These are phyloP conservation scores for Myopa tessellatipennis DNA, from an alignment of 2,888 invertebrate species.

Conservation along the genomic window DNA sequence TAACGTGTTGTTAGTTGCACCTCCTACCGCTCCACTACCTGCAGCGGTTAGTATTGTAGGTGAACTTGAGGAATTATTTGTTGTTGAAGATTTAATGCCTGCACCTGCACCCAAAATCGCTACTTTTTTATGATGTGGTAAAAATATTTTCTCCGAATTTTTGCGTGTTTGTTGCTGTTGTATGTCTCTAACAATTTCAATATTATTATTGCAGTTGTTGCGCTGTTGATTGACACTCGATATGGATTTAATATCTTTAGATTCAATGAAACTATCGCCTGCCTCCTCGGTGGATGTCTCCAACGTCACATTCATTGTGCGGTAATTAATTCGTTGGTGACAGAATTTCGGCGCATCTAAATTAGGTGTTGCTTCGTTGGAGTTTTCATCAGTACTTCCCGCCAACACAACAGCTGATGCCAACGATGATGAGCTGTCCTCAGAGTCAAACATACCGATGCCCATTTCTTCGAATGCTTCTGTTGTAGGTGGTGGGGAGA, in stretches of 20 bases:
- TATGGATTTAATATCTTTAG: constrained; percentile 49
- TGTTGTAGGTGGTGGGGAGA: constrained; percentile 43
- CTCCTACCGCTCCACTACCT: neutral
- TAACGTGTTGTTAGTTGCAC: constrained; percentile 30
- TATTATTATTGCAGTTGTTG: constrained; percentile 45
- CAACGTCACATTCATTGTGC: constrained; percentile 52
- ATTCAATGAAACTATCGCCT: constrained; percentile 50
- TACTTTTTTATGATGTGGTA: constrained; percentile 57
- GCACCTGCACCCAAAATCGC: constrained; percentile 55
- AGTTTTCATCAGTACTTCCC: constrained; percentile 62
- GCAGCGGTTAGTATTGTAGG: constrained; percentile 48
- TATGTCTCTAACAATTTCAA: constrained; percentile 44
- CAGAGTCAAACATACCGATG: constrained; percentile 72
- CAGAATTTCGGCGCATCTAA: constrained; percentile 57
- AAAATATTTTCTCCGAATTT: constrained; percentile 32
- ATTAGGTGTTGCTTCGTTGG: constrained; percentile 63
- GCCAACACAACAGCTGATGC: constrained; percentile 58
- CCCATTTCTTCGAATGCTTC: constrained; percentile 71
- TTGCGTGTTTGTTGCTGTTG: constrained; percentile 41
- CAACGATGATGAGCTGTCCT: constrained; percentile 67
- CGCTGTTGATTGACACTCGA: constrained; percentile 34
- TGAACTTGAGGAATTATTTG: constrained; percentile 52
- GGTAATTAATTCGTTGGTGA: constrained; percentile 53
- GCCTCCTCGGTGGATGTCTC: constrained; percentile 54
- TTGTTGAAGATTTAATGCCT: constrained; percentile 25